Evolutionary conservation across 1,140 invertebrate genomes (phyloP).

Genomic region (Melanaphis sacchari): DNA sequence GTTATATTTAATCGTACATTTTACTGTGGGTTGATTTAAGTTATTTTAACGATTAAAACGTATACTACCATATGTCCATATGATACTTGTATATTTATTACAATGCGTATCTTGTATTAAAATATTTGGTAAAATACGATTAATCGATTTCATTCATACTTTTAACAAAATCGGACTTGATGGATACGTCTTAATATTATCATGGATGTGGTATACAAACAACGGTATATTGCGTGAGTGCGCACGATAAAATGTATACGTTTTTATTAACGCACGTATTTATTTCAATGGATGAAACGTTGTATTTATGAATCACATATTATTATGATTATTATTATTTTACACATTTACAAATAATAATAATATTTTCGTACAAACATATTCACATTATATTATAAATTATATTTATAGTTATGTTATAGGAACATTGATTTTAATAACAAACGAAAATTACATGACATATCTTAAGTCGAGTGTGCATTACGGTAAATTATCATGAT

Average conservation of each 20-base stretch:
- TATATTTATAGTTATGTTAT: neutral
- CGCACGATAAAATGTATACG: neutral
- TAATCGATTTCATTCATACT: neutral
- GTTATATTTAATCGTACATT: too few species aligned
- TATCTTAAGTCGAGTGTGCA: neutral
- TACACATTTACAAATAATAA: neutral
- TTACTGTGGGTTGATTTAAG: too few species aligned
- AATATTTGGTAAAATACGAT: neutral
- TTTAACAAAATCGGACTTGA: neutral
- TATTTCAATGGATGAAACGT: neutral
- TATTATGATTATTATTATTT: neutral
- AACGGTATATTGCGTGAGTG: neutral
- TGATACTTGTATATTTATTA: neutral
- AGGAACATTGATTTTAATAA: neutral
- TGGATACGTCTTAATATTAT: neutral
- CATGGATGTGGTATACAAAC: neutral
- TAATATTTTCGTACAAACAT: neutral
- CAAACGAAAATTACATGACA: slow-evolving; percentile 3
- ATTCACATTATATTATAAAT: neutral
- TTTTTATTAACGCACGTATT: neutral
- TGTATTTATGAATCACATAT: neutral
- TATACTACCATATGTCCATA: neutral
- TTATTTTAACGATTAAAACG: too few species aligned
- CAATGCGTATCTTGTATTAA: neutral
- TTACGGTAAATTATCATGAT: neutral